phyloP scores from a whole-genome alignment of 35 echinoderm and acorn worm species.

The Hemicentrotus pulcherrimus region DNA sequence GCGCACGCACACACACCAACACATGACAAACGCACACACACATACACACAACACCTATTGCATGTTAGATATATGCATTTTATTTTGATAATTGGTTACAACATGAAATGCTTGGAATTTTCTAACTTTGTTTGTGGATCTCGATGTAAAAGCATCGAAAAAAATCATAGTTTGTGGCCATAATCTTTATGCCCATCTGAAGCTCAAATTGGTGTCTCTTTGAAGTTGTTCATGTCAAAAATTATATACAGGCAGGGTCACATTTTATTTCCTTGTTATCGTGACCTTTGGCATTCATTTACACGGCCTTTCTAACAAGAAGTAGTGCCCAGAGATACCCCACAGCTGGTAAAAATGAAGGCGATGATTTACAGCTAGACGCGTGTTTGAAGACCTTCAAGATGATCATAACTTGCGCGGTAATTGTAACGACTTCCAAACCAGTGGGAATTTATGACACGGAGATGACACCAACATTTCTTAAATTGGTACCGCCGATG shows the following conservation, averaged over 20 bases:
- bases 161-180: background rate
- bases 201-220: background rate
- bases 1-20: too few species aligned
- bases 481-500: background rate
- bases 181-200: background rate
- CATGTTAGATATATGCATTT: too few species aligned
- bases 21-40: too few species aligned
- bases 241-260: background rate
- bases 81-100: too few species aligned
- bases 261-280: background rate
- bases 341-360: constrained; percentile 10
- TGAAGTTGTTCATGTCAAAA: background rate
- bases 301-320: background rate
- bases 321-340: background rate
- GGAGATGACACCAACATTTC: background rate
- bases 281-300: background rate
- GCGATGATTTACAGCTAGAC: background rate
- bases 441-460: background rate
- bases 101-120: too few species aligned
- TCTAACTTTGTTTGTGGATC: too few species aligned
- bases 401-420: background rate
- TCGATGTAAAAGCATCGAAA: too few species aligned
- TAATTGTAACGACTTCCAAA: constrained; percentile 18
- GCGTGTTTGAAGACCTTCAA: background rate
- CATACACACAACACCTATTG: too few species aligned